Evolutionary conservation across 2,888 invertebrate genomes (phyloP), one percentile per base, ranked within the genome.

Genomic region (Zhengitettix transpicula): DNA sequence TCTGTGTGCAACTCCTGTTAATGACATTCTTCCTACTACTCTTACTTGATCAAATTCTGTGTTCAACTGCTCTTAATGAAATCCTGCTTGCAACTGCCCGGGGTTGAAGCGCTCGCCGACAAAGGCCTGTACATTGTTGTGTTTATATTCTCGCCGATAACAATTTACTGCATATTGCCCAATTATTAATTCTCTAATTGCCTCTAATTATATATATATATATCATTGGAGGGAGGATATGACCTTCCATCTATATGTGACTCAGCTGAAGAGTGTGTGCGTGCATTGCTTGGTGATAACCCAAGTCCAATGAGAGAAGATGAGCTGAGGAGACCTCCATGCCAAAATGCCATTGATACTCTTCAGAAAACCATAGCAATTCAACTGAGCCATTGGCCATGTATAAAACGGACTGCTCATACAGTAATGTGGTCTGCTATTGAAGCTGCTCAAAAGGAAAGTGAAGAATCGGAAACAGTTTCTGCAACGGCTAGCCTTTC

Each of bases 211-310:
- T n/a, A n/a, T n/a, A n/a, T n/a, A n/a, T n/a, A n/a, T n/a, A n/a
- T 98, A 64, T 91, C 93, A 40, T 78, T 97, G 63, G 97, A 97
- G 76, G 97, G 97, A 63, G 97, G 99, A 58, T 99, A 99, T 76
- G 95, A 99, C 76, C 78, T 99, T 70, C 85, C 93, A 51, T 89
- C 96, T 51, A 93, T 99, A 72, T 96, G 96, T 78, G 97, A 97
- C 77, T 89, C 95, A 59, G 92, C 97, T 56, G 93, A 96, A 75
- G 94, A 93, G 75, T 97, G 97, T 77, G 92, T 97, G 41, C 81
- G 89, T 66, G 96, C 97, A 42, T 77, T 98, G 65, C 81, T 96
- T 53, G 95, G 95, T 8, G 93, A 94, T 70, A 82, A 84, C 56
- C 78, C 81, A 0, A 80, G 87, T 7, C 80, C 86, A 52, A 82